Base-by-base conservation (phyloP, 2,113 vertebrate species). In the Dendropsophus ebraccatus region DNA sequence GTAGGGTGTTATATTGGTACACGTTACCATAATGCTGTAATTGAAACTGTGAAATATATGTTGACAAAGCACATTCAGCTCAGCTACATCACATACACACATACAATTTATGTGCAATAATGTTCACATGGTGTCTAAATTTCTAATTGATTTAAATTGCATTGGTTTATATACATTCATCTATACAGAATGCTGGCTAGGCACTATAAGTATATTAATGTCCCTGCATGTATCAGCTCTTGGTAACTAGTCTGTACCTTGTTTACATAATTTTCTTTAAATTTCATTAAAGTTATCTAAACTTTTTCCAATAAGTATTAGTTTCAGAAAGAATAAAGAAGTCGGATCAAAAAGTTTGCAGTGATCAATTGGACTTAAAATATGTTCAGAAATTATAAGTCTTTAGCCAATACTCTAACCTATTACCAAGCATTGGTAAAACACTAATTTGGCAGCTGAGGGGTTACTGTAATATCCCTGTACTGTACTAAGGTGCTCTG, bases 401-500 rank as follows among this genome's bases (percentile, higher is more conserved):
- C 28, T 67, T 75, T 9, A 49, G 25, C 0, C 47, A 75, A 75
- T 54, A 30, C 5, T 13, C 11, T 19, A 32, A 49, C 4, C 45
- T 37, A 0, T 67, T 4, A 11, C 11, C 11, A 17, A 35, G 62
- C 62, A 3, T 7, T 41, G 35, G 49, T 30, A 52, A 77, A 77
- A 32, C 8, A 17, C 2, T 67, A 28, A 25, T 9, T 41, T 83
- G 67, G 28, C n/a, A 82, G 47, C 47, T 54, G 0, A 70, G 13
- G 41, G 81, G 45, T 69, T 69, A 82, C 41, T 69, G 62, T 54
- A 25, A n/a, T 16, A 54, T 41, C 52, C 56, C n/a, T n/a, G 3
- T 10, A 23, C 19, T 52, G 65, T 32, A 56, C 60, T 85, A 80
- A 76, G 49, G 49, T 86, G 47, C 77, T 14, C 35, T 56, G 7